A percentile compares a stretch with the other conserved stretches of the same genome.
Evolutionary conservation across 1,140 invertebrate genomes (phyloP).

Genomic region (Mactra quadrangularis): DNA sequence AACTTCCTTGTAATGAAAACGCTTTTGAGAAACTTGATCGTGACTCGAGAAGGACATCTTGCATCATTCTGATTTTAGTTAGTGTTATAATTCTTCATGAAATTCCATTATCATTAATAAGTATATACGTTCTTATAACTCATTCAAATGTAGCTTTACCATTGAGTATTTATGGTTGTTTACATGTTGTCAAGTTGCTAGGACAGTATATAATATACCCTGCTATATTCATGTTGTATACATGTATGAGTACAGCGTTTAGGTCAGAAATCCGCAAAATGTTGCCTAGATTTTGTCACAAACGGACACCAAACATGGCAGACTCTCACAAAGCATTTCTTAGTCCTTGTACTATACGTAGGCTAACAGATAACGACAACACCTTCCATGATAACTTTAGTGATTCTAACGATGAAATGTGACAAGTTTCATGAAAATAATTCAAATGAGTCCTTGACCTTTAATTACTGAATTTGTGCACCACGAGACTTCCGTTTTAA

Average conservation of each 20-base stretch:
- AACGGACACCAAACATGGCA: background rate
- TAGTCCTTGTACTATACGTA: conserved; percentile 37
- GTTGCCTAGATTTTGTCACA: background rate
- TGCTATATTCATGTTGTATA: conserved; percentile 31
- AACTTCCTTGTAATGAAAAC: conserved; percentile 8
- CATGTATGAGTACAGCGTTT: conserved; percentile 37
- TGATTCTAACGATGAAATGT: too few species aligned
- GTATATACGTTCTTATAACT: background rate
- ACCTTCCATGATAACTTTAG: background rate
- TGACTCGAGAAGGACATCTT: conserved; percentile 31
- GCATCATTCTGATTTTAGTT: conserved; percentile 22
- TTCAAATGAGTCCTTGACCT: too few species aligned
- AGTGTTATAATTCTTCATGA: conserved; percentile 25
- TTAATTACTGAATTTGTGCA: too few species aligned
- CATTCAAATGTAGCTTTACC: conserved; percentile 18
- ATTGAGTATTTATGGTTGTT: conserved; percentile 18
- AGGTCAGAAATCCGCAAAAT: conserved; percentile 5
- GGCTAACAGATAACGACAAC: background rate
- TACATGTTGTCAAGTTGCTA: background rate
- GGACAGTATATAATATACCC: conserved; percentile 45
- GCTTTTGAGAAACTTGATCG: conserved; percentile 31
- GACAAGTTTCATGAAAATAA: too few species aligned
- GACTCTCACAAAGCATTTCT: conserved; percentile 7
- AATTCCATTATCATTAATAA: background rate
- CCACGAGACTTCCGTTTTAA: too few species aligned